Percentiles rank a stretch among this genome's conserved stretches.
These are phyloP conservation scores for Drosophila prosaltans DNA, from an alignment of 1,140 invertebrate genomes.

Conservation along the genomic window DNA sequence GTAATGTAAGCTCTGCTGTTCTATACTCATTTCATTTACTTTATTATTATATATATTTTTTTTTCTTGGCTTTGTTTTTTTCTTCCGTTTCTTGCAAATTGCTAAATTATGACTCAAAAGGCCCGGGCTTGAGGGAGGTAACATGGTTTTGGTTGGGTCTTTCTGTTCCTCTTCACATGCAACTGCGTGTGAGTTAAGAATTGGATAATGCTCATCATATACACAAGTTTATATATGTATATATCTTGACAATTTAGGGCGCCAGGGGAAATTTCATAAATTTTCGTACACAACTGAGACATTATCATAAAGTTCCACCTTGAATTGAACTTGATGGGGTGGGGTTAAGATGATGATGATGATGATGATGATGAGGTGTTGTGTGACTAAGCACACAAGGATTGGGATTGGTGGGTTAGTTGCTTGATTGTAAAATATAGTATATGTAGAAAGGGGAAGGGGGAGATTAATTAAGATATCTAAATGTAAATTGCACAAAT, in stretches of 20 bases:
- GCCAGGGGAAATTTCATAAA: conserved; percentile 10
- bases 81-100: conserved; percentile 14
- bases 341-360: not conserved
- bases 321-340: conserved; percentile 19
- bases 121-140: not conserved
- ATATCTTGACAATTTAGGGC: conserved; percentile 10
- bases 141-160: not conserved
- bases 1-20: conserved; percentile 45
- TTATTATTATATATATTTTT: not conserved
- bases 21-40: conserved; percentile 3
- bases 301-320: conserved; percentile 13
- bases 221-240: not conserved
- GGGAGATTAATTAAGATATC: not conserved
- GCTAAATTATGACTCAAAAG: conserved; percentile 57
- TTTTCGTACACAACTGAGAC: not conserved
- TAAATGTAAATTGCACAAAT: not conserved
- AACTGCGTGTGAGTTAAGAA: not conserved
- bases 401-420: not conserved
- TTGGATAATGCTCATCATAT: not conserved
- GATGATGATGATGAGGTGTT: not conserved
- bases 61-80: not conserved
- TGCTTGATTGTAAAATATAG: not conserved
- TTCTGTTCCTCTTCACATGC: not conserved
- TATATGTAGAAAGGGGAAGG: not conserved
- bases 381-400: conserved; percentile 4